Conservation (phyloP, 2,113 vertebrate species). For the Carettochelys insculpta region DNA sequence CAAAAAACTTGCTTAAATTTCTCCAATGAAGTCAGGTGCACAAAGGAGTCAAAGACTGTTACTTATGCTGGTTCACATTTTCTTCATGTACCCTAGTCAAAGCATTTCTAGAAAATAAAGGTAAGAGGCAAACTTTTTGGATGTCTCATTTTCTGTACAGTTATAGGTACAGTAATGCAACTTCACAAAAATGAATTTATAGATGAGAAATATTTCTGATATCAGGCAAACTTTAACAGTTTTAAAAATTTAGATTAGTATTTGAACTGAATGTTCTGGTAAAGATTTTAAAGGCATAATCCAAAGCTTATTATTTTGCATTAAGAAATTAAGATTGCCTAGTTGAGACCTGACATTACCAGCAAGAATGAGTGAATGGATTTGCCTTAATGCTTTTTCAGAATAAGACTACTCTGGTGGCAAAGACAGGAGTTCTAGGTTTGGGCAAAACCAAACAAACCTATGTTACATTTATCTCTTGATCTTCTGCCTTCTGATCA, state of each 20-base stretch:
- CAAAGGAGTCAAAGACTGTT: not conserved
- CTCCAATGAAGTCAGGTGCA: not conserved
- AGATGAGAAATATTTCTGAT: not conserved
- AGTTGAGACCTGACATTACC: not conserved
- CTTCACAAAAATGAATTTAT: not conserved
- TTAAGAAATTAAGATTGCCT: not conserved
- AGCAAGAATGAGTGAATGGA: not conserved
- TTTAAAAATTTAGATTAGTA: conserved; percentile 15
- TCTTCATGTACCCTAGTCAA: not conserved
- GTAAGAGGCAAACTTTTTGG: not conserved
- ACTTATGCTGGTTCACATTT: not conserved
- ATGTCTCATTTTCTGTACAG: not conserved
- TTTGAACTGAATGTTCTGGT: not conserved
- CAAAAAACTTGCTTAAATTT: not conserved
- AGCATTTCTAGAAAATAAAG: not conserved
- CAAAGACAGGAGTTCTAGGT: not conserved
- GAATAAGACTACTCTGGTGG: not conserved
- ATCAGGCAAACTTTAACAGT: not conserved
- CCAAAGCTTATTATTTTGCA: not conserved
- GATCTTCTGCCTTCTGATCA: not conserved
- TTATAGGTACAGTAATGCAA: not conserved
- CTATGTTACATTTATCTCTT: not conserved
- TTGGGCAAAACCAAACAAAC: not conserved
- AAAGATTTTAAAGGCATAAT: not conserved
- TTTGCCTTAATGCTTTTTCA: not conserved